A percentile compares a stretch with the other conserved stretches of the same genome.
Evolutionary conservation across 2,888 invertebrate species (phyloP).

Genomic region (Sussaba pulchella): DNA sequence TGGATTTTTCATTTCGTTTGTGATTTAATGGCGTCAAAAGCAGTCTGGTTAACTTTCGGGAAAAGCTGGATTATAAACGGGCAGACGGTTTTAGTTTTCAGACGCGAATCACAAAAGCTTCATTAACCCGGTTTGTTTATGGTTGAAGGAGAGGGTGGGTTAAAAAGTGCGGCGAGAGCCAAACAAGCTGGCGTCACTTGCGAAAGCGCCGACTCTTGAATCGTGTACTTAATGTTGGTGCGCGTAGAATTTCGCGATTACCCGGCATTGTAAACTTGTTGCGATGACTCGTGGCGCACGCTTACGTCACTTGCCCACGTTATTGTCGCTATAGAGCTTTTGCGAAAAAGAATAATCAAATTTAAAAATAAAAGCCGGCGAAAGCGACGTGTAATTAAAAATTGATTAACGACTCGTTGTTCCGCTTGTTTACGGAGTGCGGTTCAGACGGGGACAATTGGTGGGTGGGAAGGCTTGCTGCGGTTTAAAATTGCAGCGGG

Average conservation of each 20-base stretch:
- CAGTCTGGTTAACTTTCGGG: slow-evolving; percentile 49
- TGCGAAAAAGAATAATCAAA: no score
- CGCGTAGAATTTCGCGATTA: slow-evolving; percentile 29
- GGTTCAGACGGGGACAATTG: slow-evolving; percentile 11
- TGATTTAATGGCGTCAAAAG: slow-evolving; percentile 48
- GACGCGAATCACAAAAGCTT: slow-evolving; percentile 60
- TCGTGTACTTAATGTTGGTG: slow-evolving; percentile 9
- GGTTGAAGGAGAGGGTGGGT: slow-evolving; percentile 25
- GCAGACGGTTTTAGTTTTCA: slow-evolving; percentile 42
- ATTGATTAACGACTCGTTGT: slow-evolving; percentile 60
- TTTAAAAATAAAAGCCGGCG: slow-evolving; percentile 19
- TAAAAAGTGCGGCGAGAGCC: slow-evolving; percentile 44
- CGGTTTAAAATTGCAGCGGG: slow-evolving; percentile 36
- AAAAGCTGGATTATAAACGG: neutral
- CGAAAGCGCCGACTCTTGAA: slow-evolving; percentile 34
- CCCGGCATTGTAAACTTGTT: slow-evolving; percentile 57
- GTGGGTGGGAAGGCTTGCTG: neutral
- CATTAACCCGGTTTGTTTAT: slow-evolving; percentile 53
- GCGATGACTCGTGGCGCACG: slow-evolving; percentile 24
- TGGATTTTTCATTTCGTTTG: neutral
- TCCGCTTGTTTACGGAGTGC: slow-evolving; percentile 47
- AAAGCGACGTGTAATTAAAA: slow-evolving; percentile 57
- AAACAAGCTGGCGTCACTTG: slow-evolving; percentile 43
- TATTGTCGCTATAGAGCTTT: slow-evolving; percentile 19
- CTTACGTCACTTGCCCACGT: slow-evolving; percentile 7